Base-by-base conservation (phyloP, 2,888 invertebrate genomes). In the Amorpha juglandis region DNA sequence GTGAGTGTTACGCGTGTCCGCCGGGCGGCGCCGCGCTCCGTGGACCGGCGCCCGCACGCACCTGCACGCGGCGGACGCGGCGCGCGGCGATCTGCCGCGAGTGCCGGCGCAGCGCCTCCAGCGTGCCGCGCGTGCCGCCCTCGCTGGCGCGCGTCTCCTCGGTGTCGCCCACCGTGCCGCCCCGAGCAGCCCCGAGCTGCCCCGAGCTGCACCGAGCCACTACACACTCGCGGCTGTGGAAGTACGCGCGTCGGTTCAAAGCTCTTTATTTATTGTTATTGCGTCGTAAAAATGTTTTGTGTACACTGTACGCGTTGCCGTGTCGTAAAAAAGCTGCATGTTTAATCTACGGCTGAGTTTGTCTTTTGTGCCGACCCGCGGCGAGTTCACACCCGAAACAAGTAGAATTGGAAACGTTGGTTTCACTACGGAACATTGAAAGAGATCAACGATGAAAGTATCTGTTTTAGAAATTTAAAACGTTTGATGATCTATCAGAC, bases 21-120 rank as follows among this genome's bases (percentile, higher is more conserved):
- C 47, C 16, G n/a, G 45, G 55, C 16, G 64, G 38, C 42, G 48
- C 45, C 38, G 4, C 16, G 38, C 2, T 19, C 19, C 1, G 33
- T 35, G 55, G 33, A 35, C 16, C 42, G 11, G 12, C 9, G 38
- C 14, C 0, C 19, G 19, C 75, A 79, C 94, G 91, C 92, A 97
- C 97, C 96, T 97, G 97, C 93, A 96, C 96, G 95, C 96, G 96
- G 93, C 96, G 95, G 88, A 95, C 95, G 94, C 95, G 95, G 89
- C 94, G 96, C 89, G 96, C 96, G 94, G 97, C 97, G 92, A 97
- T 96, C 94, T 96, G 96, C 95, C 97, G 95, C 93, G 97, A 96
- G 94, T 96, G 97, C 85, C 96, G 96, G 91, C 96, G 95, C 94
- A 97, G 94, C 90, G 96, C 96, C 96, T 97, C 97, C 97, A 94